These are phyloP conservation scores for Diorhabda carinulata DNA, from an alignment of 1,140 invertebrate genomes.

Conservation along the genomic window DNA sequence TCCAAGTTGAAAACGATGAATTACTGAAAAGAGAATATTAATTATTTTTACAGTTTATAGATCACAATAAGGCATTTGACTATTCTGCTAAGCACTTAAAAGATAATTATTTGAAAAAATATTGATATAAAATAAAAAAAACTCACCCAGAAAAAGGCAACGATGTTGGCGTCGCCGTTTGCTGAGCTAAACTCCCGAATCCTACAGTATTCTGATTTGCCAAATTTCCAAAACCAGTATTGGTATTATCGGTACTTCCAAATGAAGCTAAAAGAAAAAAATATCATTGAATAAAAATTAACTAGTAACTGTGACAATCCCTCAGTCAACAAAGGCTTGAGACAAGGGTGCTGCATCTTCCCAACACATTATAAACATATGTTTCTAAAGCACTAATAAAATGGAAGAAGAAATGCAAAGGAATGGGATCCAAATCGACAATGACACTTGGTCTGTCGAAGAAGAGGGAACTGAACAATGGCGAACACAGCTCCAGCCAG, in stretches of 20 bases:
- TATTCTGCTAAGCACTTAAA: not conserved
- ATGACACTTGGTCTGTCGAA: too few species aligned
- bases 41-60: not conserved
- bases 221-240: slow-evolving; percentile 54
- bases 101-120: not conserved
- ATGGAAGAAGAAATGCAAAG: too few species aligned
- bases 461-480: too few species aligned
- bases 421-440: too few species aligned
- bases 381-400: too few species aligned
- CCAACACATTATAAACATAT: too few species aligned
- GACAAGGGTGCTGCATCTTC: too few species aligned
- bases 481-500: too few species aligned
- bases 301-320: too few species aligned
- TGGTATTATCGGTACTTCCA: slow-evolving; percentile 42
- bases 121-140: not conserved
- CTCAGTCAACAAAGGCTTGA: too few species aligned
- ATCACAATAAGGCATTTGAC: not conserved
- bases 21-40: slow-evolving; percentile 31
- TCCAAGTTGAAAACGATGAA: slow-evolving; percentile 45
- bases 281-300: not conserved
- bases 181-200: slow-evolving; percentile 57
- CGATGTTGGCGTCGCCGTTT: slow-evolving; percentile 39
- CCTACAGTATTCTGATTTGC: slow-evolving; percentile 54
- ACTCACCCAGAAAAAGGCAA: slow-evolving; percentile 50
- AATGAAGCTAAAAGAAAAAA: slow-evolving; percentile 37